These are phyloP conservation scores for Quiscalus mexicanus DNA, from an alignment of 2,113 vertebrate genomes.

Conservation along the genomic window DNA sequence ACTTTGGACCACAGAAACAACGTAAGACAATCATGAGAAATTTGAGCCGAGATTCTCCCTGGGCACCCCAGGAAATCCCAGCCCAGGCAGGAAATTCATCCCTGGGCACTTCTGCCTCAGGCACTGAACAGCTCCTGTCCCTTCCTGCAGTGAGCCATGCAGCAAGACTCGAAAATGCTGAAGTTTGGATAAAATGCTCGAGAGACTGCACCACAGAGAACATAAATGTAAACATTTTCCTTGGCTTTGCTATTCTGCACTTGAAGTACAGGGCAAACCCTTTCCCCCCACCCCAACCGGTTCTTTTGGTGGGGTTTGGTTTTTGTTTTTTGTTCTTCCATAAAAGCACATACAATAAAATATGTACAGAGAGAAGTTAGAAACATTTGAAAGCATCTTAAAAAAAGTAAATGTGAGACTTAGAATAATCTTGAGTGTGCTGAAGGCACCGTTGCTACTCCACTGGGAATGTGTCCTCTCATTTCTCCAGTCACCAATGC, in stretches of 20 bases:
- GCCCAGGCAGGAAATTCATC: background rate
- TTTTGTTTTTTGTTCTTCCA: background rate
- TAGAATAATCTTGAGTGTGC: constrained; percentile 8
- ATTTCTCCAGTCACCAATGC: background rate
- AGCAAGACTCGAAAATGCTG: background rate
- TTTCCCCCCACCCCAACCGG: background rate
- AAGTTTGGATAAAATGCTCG: background rate
- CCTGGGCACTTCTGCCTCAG: background rate
- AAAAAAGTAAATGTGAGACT: constrained; percentile 28
- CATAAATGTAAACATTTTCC: constrained; percentile 58
- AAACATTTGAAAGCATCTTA: constrained; percentile 49
- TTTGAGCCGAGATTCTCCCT: background rate
- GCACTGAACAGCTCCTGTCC: background rate
- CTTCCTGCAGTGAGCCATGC: background rate
- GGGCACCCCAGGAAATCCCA: background rate
- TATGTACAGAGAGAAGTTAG: constrained; percentile 58
- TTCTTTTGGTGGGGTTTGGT: background rate
- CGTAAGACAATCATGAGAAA: background rate
- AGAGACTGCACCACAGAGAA: constrained; percentile 8
- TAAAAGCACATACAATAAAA: constrained; percentile 60
- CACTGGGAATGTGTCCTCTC: constrained; percentile 51
- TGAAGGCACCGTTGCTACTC: constrained; percentile 50
- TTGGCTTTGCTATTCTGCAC: background rate
- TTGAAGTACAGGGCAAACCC: constrained; percentile 3
- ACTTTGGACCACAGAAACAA: constrained; percentile 28